These are phyloP conservation scores for Crotophaga sulcirostris DNA, from an alignment of 2,113 vertebrate species.

Conservation along the genomic window DNA sequence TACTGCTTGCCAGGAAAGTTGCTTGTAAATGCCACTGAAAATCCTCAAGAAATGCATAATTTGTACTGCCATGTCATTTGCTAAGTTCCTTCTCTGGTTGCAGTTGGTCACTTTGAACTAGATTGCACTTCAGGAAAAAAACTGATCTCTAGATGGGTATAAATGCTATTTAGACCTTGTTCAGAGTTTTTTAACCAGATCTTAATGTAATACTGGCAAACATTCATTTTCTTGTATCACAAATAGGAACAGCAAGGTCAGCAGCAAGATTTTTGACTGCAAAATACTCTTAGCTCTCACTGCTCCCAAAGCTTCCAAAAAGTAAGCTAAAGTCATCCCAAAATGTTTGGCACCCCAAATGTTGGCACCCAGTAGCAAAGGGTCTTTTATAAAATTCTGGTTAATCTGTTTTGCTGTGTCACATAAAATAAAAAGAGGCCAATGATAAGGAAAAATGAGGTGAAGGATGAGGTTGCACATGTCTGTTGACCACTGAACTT, in stretches of 20 bases:
- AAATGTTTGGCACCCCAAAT: background rate
- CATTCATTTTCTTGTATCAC: background rate
- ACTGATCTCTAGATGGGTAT: background rate
- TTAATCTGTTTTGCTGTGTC: background rate
- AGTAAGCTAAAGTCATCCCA: background rate
- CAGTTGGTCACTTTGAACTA: background rate
- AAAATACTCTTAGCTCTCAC: background rate
- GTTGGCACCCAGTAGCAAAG: background rate
- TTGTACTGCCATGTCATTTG: background rate
- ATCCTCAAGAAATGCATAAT: background rate
- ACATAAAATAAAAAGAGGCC: background rate
- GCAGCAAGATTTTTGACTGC: background rate
- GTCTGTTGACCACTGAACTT: background rate
- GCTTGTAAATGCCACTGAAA: background rate
- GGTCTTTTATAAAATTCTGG: background rate
- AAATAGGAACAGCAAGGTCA: background rate
- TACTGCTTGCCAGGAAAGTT: conserved; percentile 4
- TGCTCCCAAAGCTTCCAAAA: background rate
- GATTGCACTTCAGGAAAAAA: background rate
- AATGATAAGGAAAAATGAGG: background rate
- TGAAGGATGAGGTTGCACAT: background rate
- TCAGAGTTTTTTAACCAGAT: background rate
- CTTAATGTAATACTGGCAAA: background rate
- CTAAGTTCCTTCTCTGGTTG: background rate
- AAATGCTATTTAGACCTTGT: background rate